Conservation (phyloP, 2,888 invertebrate species). For the Alloplasta piceator region DNA sequence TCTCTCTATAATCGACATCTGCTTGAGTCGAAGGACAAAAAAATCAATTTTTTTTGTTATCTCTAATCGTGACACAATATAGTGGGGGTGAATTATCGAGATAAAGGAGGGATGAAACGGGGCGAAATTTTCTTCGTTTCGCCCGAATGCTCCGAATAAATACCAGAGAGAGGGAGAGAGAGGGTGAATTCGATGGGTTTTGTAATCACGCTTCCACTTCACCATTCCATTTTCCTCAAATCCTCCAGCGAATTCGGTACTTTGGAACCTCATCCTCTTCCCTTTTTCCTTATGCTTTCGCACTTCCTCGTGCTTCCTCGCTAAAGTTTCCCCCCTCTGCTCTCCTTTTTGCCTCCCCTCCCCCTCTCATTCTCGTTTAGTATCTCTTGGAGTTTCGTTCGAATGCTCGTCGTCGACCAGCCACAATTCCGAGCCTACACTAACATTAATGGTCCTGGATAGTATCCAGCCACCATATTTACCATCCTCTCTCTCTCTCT, state of each 20-base stretch:
- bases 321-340: not conserved
- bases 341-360: conserved; percentile 11
- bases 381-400: conserved; percentile 43
- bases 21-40: not conserved
- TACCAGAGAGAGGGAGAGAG: not conserved
- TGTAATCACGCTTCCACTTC: conserved; percentile 33
- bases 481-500: conserved; percentile 46
- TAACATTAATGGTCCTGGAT: conserved; percentile 66
- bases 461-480: conserved; percentile 67
- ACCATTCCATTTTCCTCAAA: conserved; percentile 9
- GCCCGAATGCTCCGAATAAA: conserved; percentile 31
- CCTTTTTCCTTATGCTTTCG: conserved; percentile 48
- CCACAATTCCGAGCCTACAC: conserved; percentile 64
- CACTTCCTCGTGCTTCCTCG: not conserved
- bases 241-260: conserved; percentile 50
- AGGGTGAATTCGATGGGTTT: conserved; percentile 44
- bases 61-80: not conserved
- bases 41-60: conserved; percentile 5
- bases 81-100: not conserved
- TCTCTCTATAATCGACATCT: too few species aligned
- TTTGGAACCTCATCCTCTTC: not conserved
- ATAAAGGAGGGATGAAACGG: conserved; percentile 12
- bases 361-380: not conserved
- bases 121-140: conserved; percentile 32
- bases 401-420: conserved; percentile 51